Conservation (phyloP, 2,797 vertebrate species). For the Phylloscopus collybita region DNA sequence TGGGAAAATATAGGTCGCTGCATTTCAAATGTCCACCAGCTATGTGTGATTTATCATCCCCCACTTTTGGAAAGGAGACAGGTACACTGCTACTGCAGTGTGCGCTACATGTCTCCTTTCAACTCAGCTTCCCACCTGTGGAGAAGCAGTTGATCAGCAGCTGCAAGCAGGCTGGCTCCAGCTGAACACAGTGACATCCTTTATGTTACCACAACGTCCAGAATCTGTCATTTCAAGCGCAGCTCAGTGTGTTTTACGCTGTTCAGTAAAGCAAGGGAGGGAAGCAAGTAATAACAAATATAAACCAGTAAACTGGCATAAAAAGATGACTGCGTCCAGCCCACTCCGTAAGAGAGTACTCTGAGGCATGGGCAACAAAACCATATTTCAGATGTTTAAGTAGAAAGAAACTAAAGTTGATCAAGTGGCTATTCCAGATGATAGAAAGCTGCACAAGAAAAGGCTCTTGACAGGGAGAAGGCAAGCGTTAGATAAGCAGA, state of each 20-base stretch:
- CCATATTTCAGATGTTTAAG: neutral
- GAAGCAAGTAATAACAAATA: neutral
- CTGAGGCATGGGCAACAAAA: neutral
- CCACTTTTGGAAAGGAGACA: neutral
- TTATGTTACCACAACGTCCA: neutral
- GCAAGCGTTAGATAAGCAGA: neutral
- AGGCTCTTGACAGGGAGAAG: neutral
- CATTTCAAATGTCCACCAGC: neutral
- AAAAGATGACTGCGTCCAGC: neutral
- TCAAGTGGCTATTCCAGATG: conserved; percentile 9
- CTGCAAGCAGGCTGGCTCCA: neutral
- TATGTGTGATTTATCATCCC: neutral
- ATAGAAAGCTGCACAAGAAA: conserved; percentile 19
- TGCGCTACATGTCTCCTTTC: neutral
- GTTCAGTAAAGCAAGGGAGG: neutral
- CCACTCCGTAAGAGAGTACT: neutral
- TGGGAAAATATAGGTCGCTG: neutral
- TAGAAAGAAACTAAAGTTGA: neutral
- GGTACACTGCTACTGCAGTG: neutral
- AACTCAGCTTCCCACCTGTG: neutral
- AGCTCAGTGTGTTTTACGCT: neutral
- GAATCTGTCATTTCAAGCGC: neutral
- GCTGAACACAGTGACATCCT: neutral
- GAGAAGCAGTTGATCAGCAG: neutral
- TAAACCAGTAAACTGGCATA: neutral